Base-by-base conservation (phyloP, 92 coral and sea anemone genomes). In the Zoanthus solanderi region DNA sequence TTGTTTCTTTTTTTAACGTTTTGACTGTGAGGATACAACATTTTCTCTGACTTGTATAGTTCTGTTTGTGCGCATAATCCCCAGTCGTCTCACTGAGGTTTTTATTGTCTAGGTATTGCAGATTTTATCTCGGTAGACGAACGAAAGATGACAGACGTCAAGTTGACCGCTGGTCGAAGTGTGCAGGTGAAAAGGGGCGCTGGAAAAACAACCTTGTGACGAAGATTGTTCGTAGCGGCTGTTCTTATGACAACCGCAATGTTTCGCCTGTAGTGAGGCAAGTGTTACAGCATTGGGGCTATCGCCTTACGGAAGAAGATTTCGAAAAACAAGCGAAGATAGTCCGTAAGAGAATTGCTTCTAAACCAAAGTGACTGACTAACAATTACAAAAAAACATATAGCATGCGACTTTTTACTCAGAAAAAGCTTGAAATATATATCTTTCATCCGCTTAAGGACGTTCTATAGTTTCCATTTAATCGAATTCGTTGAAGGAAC, bases 221-320 rank as follows among this genome's bases (percentile, higher is more conserved):
- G 34, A 94, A 94, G 75, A 65, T 90, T 58, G 98, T 94, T 6
- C 90, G 87, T 6, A 92, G 92, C 67, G 98, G 98, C 12, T 86
- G 98, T 88, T 91, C 89, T 60, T 92, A 88, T 79, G 93, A 94
- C 72, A 92, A 92, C 78, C 75, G 23, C 69, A 90, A 76, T 9
- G 90, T 92, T 75, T 94, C 98, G 5, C 98, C 98, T 31, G 98
- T 94, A 15, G 98, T 94, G 34, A 93, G 98, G 48, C 98, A 94
- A 54, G 93, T 95, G 50, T 78, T 94, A 28, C 98, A 94, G 48
- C 98, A 94, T 78, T 94, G 98, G 98, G 98, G 84, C 3, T 94
- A 94, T 71, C 93, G 71, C 78, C 93, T 94, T 16, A 91, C 88
- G n/a, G 90, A 92, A 78, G 88, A 92, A 31, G 98, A 94, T 75